phyloP scores from a whole-genome alignment of 2,113 vertebrate species.

The Amblyornis subalaris region DNA sequence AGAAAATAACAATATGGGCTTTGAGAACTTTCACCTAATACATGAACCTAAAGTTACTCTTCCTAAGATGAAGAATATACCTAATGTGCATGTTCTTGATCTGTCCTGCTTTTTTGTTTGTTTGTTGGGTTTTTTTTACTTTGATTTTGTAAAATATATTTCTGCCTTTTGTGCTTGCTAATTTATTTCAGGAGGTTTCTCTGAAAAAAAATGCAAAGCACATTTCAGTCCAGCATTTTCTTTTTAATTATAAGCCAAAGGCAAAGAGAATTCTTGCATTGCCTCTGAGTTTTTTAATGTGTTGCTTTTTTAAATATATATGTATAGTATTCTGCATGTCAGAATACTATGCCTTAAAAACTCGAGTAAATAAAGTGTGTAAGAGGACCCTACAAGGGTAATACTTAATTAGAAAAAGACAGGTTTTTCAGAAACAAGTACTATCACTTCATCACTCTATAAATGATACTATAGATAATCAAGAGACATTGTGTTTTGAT shows the following conservation, averaged over 20 bases:
- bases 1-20: constrained; percentile 25
- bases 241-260: background rate
- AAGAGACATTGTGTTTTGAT: constrained; percentile 25
- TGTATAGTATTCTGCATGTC: background rate
- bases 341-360: background rate
- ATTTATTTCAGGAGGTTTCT: background rate
- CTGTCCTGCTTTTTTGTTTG: background rate
- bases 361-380: constrained; percentile 22
- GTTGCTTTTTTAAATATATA: background rate
- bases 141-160: background rate
- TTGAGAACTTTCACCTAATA: constrained; percentile 39
- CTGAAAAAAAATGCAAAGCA: background rate
- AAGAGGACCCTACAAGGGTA: background rate
- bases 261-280: background rate
- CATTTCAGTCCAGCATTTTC: background rate
- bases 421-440: constrained; percentile 20
- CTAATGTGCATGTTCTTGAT: background rate
- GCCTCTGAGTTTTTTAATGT: background rate
- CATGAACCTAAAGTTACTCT: background rate
- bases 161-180: background rate
- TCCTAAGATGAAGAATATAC: background rate
- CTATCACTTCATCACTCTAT: background rate
- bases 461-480: constrained; percentile 25
- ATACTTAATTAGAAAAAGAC: constrained; percentile 30
- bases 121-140: background rate